Percentiles rank a stretch among this genome's conserved stretches.
These are phyloP conservation scores for Antrozous pallidus DNA, from an alignment of 2,797 vertebrate species.

Conservation along the genomic window DNA sequence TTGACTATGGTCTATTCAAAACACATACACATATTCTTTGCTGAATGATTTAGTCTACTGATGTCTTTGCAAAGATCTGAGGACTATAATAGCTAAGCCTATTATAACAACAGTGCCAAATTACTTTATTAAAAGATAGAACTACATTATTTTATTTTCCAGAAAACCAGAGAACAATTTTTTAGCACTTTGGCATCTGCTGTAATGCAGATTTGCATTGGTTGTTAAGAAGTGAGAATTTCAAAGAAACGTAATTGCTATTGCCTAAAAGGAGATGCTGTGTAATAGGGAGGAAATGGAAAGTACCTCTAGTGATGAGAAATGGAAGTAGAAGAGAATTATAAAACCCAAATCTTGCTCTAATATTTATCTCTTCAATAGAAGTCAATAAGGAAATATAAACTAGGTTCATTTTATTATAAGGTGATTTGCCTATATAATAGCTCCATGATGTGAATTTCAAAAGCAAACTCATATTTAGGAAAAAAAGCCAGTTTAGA, in stretches of 20 bases:
- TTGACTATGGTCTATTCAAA: conserved; percentile 36
- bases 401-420: conserved; percentile 8
- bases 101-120: conserved; percentile 46
- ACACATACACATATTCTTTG: conserved; percentile 32
- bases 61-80: conserved; percentile 49
- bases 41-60: conserved; percentile 35
- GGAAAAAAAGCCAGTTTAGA: background rate
- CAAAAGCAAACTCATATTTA: background rate
- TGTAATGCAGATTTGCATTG: conserved; percentile 50
- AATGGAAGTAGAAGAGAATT: background rate
- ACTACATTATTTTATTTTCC: conserved; percentile 49
- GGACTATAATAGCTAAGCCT: conserved; percentile 22
- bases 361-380: background rate
- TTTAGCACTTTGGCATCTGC: conserved; percentile 29
- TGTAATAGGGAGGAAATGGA: conserved; percentile 34
- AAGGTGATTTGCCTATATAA: background rate
- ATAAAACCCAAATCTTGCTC: background rate
- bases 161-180: conserved; percentile 41
- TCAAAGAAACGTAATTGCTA: conserved; percentile 53
- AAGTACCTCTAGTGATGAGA: conserved; percentile 37
- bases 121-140: conserved; percentile 55
- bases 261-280: conserved; percentile 31
- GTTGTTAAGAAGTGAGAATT: conserved; percentile 49
- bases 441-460: background rate
- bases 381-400: background rate